Evolutionary conservation across 2,797 vertebrate species (phyloP), one percentile per base, ranked within the genome.

Genomic region (Argentina silus): DNA sequence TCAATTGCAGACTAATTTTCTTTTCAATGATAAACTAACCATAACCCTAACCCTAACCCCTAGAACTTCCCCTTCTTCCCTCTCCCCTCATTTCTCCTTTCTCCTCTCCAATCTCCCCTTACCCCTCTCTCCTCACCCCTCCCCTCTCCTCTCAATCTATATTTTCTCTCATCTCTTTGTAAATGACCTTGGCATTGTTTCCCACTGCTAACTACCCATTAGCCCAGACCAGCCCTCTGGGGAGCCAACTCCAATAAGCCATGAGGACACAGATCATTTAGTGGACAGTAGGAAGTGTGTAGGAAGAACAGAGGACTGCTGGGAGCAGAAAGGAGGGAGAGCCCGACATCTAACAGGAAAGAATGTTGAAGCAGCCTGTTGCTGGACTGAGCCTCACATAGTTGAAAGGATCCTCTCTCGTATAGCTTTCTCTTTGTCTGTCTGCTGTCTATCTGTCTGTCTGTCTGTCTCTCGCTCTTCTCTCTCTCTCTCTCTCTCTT

Each of bases 221-320:
- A 82, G 63, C 56, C 48, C 17, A 21, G 36, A 70, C 57, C 60
- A 56, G 23, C 3, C 75, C 73, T 64, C 62, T 23, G 51, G 43
- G 75, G 79, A 75, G 59, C 75, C 62, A 15, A 76, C 27, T 60
- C 69, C 81, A 83, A 85, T 65, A 85, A 66, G 76, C 43, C 36
- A 23, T 64, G 21, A 64, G 64, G 56, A 73, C 45, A 70, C 42
- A 45, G 7, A 60, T 62, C 42, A 45, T 7, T 51, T 61, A 72
- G 60, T 51, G 43, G 76, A 65, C 50, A 68, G 56, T 55, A n/a
- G 50, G 62, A 47, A 78, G 51, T 64, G 62, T 77, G 61, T 67
- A 36, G 67, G 57, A 77, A 73, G 60, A 69, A 72, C 72, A 45
- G 62, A 56, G 61, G 3, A 67, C 55, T 69, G 76, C 51, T 70